Evolutionary conservation across 2,113 vertebrate genomes (phyloP).

Genomic region (Callionymus lyra): DNA sequence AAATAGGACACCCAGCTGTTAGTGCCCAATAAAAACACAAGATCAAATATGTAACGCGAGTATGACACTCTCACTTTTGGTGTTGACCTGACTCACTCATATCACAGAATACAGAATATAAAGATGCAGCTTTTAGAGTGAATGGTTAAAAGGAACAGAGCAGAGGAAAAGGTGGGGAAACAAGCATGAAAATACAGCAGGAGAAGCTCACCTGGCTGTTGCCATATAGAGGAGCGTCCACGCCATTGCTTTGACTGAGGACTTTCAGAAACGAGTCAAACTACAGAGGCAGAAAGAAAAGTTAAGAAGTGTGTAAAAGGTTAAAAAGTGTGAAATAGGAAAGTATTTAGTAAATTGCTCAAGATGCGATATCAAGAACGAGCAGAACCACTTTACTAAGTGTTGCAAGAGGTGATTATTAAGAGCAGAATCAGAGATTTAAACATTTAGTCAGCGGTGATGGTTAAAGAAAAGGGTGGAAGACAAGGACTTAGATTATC

Average conservation of each 20-base stretch:
- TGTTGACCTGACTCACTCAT: too few relatives aligned
- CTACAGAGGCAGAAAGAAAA: conserved; percentile 35
- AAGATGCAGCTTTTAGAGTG: conserved; percentile 10
- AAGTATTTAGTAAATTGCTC: conserved; percentile 5
- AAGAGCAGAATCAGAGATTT: too few relatives aligned
- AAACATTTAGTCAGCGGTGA: too few relatives aligned
- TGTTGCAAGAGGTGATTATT: background rate
- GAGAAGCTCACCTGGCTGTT: conserved; percentile 58
- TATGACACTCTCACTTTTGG: too few relatives aligned
- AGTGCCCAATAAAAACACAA: too few relatives aligned
- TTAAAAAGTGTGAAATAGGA: conserved; percentile 2
- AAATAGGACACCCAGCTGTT: too few relatives aligned
- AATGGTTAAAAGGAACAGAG: too few relatives aligned
- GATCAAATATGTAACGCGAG: too few relatives aligned
- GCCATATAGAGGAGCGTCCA: conserved; percentile 51
- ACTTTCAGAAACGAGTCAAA: conserved; percentile 62
- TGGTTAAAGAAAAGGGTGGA: too few relatives aligned
- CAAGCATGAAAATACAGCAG: conserved; percentile 9
- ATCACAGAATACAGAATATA: conserved; percentile 3
- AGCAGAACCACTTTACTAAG: background rate
- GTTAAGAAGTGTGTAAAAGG: conserved; percentile 13
- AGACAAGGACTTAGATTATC: too few relatives aligned
- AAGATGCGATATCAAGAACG: background rate
- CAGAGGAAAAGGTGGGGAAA: background rate
- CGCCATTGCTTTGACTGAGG: conserved; percentile 62